These are phyloP conservation scores for Actenoides lindsayi DNA, from an alignment of 2,113 vertebrate genomes.

Conservation along the genomic window DNA sequence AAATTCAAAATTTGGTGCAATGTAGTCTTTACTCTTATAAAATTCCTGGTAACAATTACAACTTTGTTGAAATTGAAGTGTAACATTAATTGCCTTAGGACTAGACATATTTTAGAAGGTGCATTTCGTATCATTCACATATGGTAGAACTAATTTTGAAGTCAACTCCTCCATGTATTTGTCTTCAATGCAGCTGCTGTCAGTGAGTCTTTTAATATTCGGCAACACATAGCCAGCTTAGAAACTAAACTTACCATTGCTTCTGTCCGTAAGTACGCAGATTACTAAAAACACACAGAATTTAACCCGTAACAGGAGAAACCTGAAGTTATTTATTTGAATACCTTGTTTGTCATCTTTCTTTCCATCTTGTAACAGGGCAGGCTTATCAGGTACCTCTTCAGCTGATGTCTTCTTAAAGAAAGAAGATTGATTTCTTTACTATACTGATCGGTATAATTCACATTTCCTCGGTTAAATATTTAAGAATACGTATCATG, in stretches of 20 bases:
- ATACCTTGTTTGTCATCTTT: conserved; percentile 80
- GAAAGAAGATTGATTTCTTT: conserved; percentile 23
- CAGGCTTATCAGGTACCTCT: conserved; percentile 69
- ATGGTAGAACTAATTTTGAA: not conserved
- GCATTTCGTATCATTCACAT: not conserved
- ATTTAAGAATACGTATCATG: not conserved
- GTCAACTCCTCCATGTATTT: not conserved
- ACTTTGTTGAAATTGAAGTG: not conserved
- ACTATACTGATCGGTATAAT: not conserved
- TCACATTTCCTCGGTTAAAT: not conserved
- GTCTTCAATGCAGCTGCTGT: not conserved
- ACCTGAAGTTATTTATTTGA: not conserved
- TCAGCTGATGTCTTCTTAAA: conserved; percentile 73
- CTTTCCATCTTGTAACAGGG: conserved; percentile 61
- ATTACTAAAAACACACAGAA: not conserved
- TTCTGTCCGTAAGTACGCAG: not conserved
- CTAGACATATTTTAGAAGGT: not conserved
- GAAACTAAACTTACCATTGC: not conserved
- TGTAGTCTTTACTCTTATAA: not conserved
- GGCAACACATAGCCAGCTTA: not conserved
- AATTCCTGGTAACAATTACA: not conserved
- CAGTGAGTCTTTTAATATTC: not conserved
- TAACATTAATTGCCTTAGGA: not conserved
- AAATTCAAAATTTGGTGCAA: not conserved
- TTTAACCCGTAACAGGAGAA: not conserved